Evolutionary conservation across 2,797 vertebrate species (phyloP), one percentile per base, ranked within the genome.

Genomic region (Pelodytes ibericus): DNA sequence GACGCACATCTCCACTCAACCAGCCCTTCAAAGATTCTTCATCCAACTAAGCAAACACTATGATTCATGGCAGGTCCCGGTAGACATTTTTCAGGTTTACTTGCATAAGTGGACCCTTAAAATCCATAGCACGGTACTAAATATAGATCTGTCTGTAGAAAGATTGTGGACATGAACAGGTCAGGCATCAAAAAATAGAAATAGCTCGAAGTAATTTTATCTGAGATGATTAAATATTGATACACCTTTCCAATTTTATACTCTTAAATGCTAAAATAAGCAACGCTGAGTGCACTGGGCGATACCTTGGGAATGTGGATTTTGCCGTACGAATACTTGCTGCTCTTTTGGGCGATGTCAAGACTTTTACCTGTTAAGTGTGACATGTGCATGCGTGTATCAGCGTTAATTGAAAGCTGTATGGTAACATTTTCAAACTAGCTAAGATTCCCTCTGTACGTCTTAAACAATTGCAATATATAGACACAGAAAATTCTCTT

Each of bases 181-280:
- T 63, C 66, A 71, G 58, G 33, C 31, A 31, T 64, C 59, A 13
- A 44, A 63, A 77, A 71, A 70, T 70, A 41, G 71, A 30, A 56
- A 58, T 16, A 25, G 9, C 58, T 16, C 29, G 58, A 53, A 49
- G 58, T 39, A 51, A 76, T 53, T 70, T 70, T 62, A 69, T 63
- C 66, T 44, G 5, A 4, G 7, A 16, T 70, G 20, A 62, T 76
- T 44, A 76, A 76, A 76, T 70, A 76, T 76, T 76, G 9, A 76
- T 71, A 25, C 30, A 5, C 2, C 24, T 76, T 76, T 76, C 74
- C 59, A 53, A 70, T 53, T 62, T 70, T 76, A 76, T 18, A 53
- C 58, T 26, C 29, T 27, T 9, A 18, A 26, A 22, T 4, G 26
- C 66, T 53, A 69, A 69, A 69, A 60, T 53, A 49, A 53, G 58